A percentile compares a stretch with the other conserved stretches of the same genome.
Conservation (phyloP, 2,888 invertebrate species). For the Nemotelus nigrinus region DNA sequence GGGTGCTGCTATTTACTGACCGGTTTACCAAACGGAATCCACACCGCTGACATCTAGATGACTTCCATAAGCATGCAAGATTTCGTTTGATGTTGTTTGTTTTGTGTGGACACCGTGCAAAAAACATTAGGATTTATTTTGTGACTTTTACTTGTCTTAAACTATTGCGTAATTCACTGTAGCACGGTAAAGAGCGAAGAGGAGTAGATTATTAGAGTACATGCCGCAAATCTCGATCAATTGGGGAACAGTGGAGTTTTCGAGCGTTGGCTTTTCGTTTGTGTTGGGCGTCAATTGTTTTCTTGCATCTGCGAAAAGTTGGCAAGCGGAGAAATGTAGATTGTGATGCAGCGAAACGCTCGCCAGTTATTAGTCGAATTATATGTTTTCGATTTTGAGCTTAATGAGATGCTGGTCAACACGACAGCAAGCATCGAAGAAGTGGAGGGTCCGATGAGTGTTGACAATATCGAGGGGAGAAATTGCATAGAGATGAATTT, state of each 20-base stretch:
- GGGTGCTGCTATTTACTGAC: background rate
- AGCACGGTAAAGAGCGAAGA: background rate
- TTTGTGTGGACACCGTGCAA: background rate
- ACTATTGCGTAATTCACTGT: conserved; percentile 26
- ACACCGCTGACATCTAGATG: background rate
- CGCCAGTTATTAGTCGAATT: conserved; percentile 2
- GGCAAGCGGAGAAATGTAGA: conserved; percentile 17
- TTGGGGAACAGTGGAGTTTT: background rate
- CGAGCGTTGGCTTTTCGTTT: background rate
- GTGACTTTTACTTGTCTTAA: conserved; percentile 33
- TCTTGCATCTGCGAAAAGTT: background rate
- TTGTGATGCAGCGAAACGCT: conserved; percentile 7
- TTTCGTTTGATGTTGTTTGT: conserved; percentile 6
- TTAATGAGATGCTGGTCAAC: background rate
- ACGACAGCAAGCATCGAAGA: conserved; percentile 29
- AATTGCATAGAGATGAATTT: conserved; percentile 12
- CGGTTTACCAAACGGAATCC: background rate
- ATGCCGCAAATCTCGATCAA: background rate
- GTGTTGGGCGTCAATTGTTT: conserved; percentile 28
- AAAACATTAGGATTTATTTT: conserved; percentile 35
- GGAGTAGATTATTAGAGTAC: background rate
- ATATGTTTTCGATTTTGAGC: conserved; percentile 9
- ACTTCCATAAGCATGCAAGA: conserved; percentile 28
- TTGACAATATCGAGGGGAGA: conserved; percentile 17
- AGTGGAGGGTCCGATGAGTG: conserved; percentile 11